Percentiles rank a stretch among this genome's conserved stretches.
Evolutionary conservation across 2,113 vertebrate species (phyloP).

Genomic region (Lethenteron reissneri): DNA sequence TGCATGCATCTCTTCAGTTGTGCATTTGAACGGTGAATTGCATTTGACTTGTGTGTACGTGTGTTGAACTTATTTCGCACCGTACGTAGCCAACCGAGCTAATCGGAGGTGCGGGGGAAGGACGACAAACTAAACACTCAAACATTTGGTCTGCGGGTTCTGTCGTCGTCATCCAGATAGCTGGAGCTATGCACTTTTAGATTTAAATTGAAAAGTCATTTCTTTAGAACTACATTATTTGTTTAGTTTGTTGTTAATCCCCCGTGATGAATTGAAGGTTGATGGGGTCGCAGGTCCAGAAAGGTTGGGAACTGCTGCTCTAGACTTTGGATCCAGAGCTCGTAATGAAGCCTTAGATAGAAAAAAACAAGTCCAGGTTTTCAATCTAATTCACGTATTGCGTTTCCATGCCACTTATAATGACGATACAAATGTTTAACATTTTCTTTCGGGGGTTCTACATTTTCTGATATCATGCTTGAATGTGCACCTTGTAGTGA

Average conservation of each 20-base stretch:
- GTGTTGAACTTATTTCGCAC: not conserved
- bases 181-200: no score
- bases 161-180: not conserved
- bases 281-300: no score
- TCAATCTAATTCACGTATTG: not conserved
- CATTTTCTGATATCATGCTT: not conserved
- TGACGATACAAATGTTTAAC: not conserved
- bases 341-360: not conserved
- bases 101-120: not conserved
- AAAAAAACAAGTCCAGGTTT: not conserved
- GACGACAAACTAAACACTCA: not conserved
- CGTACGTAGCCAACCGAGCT: not conserved
- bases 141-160: not conserved
- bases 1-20: no score
- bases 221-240: no score
- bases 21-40: not conserved
- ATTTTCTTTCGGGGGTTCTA: not conserved
- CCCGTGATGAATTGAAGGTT: no score
- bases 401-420: not conserved
- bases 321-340: no score
- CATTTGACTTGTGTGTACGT: not conserved
- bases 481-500: not conserved
- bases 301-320: no score
- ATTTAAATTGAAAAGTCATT: no score
- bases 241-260: no score